Base-by-base conservation (phyloP, 1,140 invertebrate species). In the Zaprionus kolodkinae region DNA sequence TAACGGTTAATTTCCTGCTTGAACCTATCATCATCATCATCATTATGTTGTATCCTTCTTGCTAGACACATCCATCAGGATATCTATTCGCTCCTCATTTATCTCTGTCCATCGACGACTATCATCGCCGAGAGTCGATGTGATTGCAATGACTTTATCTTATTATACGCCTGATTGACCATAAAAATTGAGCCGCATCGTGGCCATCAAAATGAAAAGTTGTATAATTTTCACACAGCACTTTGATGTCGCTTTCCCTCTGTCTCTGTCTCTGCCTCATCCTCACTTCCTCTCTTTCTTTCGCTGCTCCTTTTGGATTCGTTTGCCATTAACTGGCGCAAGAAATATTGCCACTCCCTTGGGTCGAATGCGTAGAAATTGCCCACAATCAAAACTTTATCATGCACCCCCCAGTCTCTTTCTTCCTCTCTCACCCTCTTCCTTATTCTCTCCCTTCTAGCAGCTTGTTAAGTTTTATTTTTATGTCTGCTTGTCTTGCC, bases 81-180 rank as follows among this genome's bases (percentile, higher is more conserved):
- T 15, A 17, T 55, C 61, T 25, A 50, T 50, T 10, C 45, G 2
- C 56, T 45, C 15, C 25, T 10, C 9, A 60, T 59, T 21, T 40
- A 74, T 63, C 65, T 64, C 65, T 62, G n/a, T 43, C n/a, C 40
- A 9, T 63, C 48, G 56, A 50, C 52, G 56, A 50, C 52, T 48
- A 66, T 76, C 68, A 61, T 52, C 27, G 3, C 21, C 27, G 9
- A 25, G 50, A 15, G 40, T 65, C 62, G 38, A 55, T 57, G 63
- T 67, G 69, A 73, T 76, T 62, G 70, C 79, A 79, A 67, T 79
- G 70, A 67, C 79, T 81, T 81, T 84, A 88, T 88, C 85, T 88
- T 79, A 88, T 88, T 88, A 84, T 78, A 70, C 81, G 84, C 77
- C 74, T 78, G 85, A 88, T 88, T 84, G 84, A 80, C 70, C 81